Conservation (phyloP, 2,797 vertebrate genomes). For the Dermochelys coriacea region DNA sequence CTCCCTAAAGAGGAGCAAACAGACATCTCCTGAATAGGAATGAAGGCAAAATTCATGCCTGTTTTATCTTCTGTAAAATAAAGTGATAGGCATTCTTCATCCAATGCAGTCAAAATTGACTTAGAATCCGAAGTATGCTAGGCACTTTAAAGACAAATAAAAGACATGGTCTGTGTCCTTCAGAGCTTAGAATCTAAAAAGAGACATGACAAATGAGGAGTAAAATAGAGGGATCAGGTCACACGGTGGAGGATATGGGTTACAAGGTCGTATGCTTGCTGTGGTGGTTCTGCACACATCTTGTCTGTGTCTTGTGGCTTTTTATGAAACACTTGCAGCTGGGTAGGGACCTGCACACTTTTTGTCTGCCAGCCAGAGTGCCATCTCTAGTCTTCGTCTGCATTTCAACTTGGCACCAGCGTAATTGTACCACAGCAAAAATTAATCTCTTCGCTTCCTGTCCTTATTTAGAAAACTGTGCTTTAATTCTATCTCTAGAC, state of each 20-base stretch:
- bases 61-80: not conserved
- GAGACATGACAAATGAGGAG: not conserved
- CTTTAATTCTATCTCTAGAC: not conserved
- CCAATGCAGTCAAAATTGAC: not conserved
- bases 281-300: accelerated
- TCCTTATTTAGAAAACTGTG: not conserved
- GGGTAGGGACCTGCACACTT: not conserved
- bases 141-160: not conserved
- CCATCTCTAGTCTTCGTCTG: not conserved
- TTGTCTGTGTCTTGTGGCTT: not conserved
- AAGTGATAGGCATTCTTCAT: constrained; percentile 3
- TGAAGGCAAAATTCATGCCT: constrained; percentile 18
- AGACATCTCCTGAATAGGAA: not conserved
- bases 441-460: not conserved
- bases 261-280: not conserved
- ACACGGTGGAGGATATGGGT: not conserved
- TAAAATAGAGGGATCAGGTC: accelerated
- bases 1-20: constrained; percentile 29
- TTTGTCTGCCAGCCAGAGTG: not conserved
- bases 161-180: not conserved
- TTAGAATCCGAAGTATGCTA: not conserved
- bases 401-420: not conserved
- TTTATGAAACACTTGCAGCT: not conserved
- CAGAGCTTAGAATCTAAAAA: not conserved
- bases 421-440: not conserved